These are phyloP conservation scores for Ectropis crepuscularia DNA, from an alignment of 2,888 invertebrate genomes.

Conservation along the genomic window DNA sequence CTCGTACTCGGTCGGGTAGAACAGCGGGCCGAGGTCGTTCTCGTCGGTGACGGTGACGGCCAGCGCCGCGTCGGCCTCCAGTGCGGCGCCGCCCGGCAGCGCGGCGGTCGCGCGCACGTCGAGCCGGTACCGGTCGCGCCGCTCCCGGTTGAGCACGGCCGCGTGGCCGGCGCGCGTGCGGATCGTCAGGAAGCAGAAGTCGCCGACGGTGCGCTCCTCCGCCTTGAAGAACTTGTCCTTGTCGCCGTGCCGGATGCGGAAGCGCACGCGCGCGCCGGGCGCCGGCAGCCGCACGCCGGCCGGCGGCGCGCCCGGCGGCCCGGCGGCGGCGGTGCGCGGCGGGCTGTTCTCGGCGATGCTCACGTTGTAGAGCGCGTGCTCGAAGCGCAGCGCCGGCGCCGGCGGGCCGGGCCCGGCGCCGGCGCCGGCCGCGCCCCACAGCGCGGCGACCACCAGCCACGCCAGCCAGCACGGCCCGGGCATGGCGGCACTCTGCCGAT, in stretches of 20 bases:
- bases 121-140: constrained; percentile 92
- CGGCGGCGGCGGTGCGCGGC: constrained; percentile 93
- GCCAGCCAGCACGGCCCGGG: constrained; percentile 49
- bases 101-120: constrained; percentile 87
- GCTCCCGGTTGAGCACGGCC: constrained; percentile 96
- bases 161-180: constrained; percentile 94
- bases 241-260: constrained; percentile 94
- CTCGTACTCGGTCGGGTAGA: constrained; percentile 95
- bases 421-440: constrained; percentile 59
- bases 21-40: constrained; percentile 97
- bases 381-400: constrained; percentile 85
- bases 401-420: constrained; percentile 52
- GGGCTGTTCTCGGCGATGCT: constrained; percentile 96
- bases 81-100: constrained; percentile 84
- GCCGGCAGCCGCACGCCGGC: constrained; percentile 89
- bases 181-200: constrained; percentile 96
- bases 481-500: constrained; percentile 29
- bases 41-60: constrained; percentile 91
- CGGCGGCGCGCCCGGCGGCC: constrained; percentile 88
- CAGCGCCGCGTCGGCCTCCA: constrained; percentile 90
- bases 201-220: constrained; percentile 94
- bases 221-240: constrained; percentile 96
- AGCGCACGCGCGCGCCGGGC: constrained; percentile 86
- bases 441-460: constrained; percentile 66
- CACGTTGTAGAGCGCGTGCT: constrained; percentile 91